Evolutionary conservation across 2,888 invertebrate species (phyloP).

Genomic region (Junonia oenone): DNA sequence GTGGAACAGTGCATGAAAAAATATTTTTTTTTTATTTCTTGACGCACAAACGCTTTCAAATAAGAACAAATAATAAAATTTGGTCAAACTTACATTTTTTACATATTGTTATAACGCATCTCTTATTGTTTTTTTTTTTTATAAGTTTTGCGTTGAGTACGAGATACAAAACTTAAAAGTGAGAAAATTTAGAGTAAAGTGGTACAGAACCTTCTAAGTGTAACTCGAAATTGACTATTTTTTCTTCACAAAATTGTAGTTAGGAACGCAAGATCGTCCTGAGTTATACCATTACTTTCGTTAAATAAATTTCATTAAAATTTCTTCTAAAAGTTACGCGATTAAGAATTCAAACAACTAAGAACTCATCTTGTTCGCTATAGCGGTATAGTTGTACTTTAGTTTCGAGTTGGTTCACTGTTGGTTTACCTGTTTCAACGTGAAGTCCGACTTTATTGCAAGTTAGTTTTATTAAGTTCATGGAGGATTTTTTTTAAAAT

Average conservation of each 20-base stretch:
- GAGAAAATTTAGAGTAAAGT: too few relatives aligned
- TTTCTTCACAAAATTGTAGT: not conserved
- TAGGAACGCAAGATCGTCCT: not conserved
- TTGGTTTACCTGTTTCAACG: not conserved
- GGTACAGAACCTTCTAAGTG: too few relatives aligned
- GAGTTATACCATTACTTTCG: not conserved
- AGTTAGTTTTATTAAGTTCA: not conserved
- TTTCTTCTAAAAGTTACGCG: not conserved
- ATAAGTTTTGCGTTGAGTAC: too few relatives aligned
- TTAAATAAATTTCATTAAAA: not conserved
- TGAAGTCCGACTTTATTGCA: not conserved
- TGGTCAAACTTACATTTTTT: too few relatives aligned
- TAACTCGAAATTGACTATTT: too few relatives aligned
- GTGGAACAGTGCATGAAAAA: too few relatives aligned
- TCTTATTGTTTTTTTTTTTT: too few relatives aligned
- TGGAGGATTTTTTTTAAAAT: not conserved
- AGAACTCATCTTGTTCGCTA: not conserved
- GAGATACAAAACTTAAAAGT: too few relatives aligned
- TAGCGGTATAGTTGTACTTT: not conserved
- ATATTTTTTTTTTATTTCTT: too few relatives aligned
- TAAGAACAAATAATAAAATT: too few relatives aligned
- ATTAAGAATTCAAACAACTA: not conserved
- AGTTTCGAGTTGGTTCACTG: not conserved
- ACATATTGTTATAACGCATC: too few relatives aligned
- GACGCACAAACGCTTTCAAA: too few relatives aligned